Base-by-base conservation (phyloP, 1,140 invertebrate genomes). In the Drosophila tani region DNA sequence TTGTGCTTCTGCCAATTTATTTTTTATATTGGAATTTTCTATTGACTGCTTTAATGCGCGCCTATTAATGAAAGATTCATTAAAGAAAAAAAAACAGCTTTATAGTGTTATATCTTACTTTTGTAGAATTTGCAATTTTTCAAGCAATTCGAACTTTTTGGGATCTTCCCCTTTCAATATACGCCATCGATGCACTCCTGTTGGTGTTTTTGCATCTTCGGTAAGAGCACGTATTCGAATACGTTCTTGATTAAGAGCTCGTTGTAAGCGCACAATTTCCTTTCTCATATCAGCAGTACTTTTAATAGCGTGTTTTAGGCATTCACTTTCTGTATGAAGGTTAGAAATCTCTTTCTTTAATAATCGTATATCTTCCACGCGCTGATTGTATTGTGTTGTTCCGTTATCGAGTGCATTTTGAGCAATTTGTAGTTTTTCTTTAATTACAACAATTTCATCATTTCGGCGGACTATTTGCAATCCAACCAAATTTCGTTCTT, bases 161-260 rank as follows among this genome's bases (percentile, higher is more conserved):
- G 96, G 96, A 93, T 97, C 96, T 21, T 95, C 95, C 11, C 96
- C 69, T 94, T 95, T 93, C n/a, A 97, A 93, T 91, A 96, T 95
- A 60, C 96, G 93, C 96, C 96, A 96, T 38, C 96, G 93, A 91
- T 98, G 97, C 66, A 97, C 95, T 92, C 97, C 97, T 50, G 97
- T 94, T 0, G 97, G 97, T 53, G 95, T 97, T 83, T 96, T 95
- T 24, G 97, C 93, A 74, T 97, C 96, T 79, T 97, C 96, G 77
- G 97, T 96, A 3, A 97, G 85, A 3, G 96, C 96, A 46, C 95
- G 95, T 51, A 95, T 95, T n/a, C 96, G 95, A 1, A 96, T 94
- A 50, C 95, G 94, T 83, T 97, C 96, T 45, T 94, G 94, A n/a
- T 96, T 94, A 8, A 97, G 86, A 60, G 96, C 95, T 32, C 95